Base-by-base conservation (phyloP, 2,797 vertebrate species). In the Poecilia picta region DNA sequence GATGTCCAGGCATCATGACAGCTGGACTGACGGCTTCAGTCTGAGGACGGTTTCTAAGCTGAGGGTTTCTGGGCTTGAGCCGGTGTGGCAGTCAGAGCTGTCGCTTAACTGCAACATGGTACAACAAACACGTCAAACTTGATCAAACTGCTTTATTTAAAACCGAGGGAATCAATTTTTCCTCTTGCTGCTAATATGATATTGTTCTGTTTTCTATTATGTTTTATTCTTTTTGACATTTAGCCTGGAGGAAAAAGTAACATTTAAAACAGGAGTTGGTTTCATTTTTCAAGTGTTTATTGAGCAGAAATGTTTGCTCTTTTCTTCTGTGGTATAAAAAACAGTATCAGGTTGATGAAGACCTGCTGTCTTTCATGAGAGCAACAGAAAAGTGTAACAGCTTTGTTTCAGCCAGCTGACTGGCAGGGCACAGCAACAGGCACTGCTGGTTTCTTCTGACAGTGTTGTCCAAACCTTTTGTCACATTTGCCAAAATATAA, bases 1-100 rank as follows among this genome's bases (percentile, higher is more conserved):
- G 86, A 91, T 70, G 5, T 5, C 20, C 72, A 25, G 16, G 47
- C 12, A 5, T 12, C 36, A 2, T 41, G 66, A 12, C 25, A 6
- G 8, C 11, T 28, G n/a, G 41, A 33, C 8, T 5, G 73, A 33
- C 15, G 28, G 16, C 10, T 11, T n/a, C 18, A 57, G 23, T n/a
- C 73, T 46, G 55, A 62, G 10, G 41, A 28, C 20, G 36, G 3
- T 28, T 28, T 2, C 8, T 11, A 39, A 23, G 18, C 64, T 66
- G 8, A 2, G 64, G 18, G 33, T 66, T 20, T 20, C 64, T 36
- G 39, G 33, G 18, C 18, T 39, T 23, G 16, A 33, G 31, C 31
- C 62, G 20, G 33, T 39, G 5, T 39, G 59, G 16, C 59, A 31
- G n/a, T 39, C 31, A 36, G 2, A 20, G 41, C 8, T 8, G 20